A percentile compares a stretch with the other conserved stretches of the same genome.
Conservation (phyloP, 1,140 invertebrate genomes). For the Hyphantria cunea region DNA sequence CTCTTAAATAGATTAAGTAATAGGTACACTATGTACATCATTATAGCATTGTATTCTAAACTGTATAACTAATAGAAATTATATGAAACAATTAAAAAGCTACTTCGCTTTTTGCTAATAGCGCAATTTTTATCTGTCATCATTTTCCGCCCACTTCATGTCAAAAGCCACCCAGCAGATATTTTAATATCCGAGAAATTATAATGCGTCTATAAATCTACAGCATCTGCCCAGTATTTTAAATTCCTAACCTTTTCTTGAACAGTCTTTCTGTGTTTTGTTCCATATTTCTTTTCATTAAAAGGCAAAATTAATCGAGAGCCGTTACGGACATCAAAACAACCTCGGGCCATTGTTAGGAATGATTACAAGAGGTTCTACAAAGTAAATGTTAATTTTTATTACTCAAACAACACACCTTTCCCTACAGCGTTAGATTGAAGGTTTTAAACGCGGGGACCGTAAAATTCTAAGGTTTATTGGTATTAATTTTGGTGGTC, state of each 20-base stretch:
- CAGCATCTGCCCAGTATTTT: conserved; percentile 60
- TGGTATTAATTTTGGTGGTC: too few species aligned
- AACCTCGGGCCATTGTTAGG: conserved; percentile 68
- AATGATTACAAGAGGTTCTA: conserved; percentile 71
- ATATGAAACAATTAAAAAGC: conserved; percentile 11
- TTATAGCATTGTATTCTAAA: too few species aligned
- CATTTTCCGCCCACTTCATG: conserved; percentile 30
- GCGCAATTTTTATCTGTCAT: conserved; percentile 15
- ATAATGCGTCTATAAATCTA: conserved; percentile 30
- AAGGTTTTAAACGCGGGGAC: conserved; percentile 39
- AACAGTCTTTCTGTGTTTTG: conserved; percentile 55
- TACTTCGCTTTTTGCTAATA: conserved; percentile 26
- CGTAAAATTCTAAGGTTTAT: conserved; percentile 48
- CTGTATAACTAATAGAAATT: conserved; percentile 10
- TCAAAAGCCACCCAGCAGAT: conserved; percentile 29
- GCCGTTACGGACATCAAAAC: conserved; percentile 74
- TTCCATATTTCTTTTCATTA: conserved; percentile 63
- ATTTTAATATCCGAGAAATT: conserved; percentile 30
- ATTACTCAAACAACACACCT: conserved; percentile 65
- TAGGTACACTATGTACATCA: neutral
- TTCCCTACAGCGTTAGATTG: conserved; percentile 57
- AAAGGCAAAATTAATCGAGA: conserved; percentile 73
- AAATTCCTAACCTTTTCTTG: conserved; percentile 59
- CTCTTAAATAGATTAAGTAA: too few species aligned
- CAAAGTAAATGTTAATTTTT: conserved; percentile 75